Percentiles rank a stretch among this genome's conserved stretches.
These are phyloP conservation scores for Apamea monoglypha DNA, from an alignment of 2,888 invertebrate species.

Conservation along the genomic window DNA sequence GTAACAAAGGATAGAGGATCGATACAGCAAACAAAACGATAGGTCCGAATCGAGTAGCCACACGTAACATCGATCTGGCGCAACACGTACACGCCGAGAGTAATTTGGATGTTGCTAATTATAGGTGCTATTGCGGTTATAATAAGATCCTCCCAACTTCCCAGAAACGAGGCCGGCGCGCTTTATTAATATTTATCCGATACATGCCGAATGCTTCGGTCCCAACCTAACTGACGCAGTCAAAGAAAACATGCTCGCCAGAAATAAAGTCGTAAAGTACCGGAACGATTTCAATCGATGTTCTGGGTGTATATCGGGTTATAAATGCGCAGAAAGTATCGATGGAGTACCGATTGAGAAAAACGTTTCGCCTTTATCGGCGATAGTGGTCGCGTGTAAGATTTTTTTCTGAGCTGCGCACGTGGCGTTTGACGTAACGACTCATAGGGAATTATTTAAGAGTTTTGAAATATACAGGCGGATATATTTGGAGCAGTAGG, in stretches of 20 bases:
- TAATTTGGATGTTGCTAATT: conserved; percentile 89
- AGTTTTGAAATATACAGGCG: conserved; percentile 5
- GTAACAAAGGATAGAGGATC: conserved; percentile 72
- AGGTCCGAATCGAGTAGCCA: conserved; percentile 80
- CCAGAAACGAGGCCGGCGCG: conserved; percentile 89
- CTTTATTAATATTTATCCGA: conserved; percentile 91
- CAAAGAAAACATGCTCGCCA: conserved; percentile 88
- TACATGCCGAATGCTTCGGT: conserved; percentile 85
- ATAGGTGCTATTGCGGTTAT: conserved; percentile 91
- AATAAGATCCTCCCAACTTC: conserved; percentile 90
- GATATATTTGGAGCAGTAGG: conserved; percentile 12
- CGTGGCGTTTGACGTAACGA: conserved; percentile 71
- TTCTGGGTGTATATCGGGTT: conserved; percentile 84
- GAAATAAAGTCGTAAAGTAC: conserved; percentile 90
- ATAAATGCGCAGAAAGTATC: conserved; percentile 85
- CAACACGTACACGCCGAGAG: conserved; percentile 85
- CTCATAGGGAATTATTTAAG: conserved; percentile 37
- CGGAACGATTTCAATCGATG: conserved; percentile 89
- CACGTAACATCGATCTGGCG: conserved; percentile 85
- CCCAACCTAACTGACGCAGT: conserved; percentile 89
- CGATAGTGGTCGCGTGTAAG: conserved; percentile 70
- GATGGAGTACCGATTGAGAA: conserved; percentile 80
- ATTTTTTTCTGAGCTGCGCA: conserved; percentile 70
- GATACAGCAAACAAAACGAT: conserved; percentile 77
- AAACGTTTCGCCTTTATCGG: conserved; percentile 75